A percentile compares a stretch with the other conserved stretches of the same genome.
These are phyloP conservation scores for Apis laboriosa DNA, from an alignment of 1,140 invertebrate genomes.

Conservation along the genomic window DNA sequence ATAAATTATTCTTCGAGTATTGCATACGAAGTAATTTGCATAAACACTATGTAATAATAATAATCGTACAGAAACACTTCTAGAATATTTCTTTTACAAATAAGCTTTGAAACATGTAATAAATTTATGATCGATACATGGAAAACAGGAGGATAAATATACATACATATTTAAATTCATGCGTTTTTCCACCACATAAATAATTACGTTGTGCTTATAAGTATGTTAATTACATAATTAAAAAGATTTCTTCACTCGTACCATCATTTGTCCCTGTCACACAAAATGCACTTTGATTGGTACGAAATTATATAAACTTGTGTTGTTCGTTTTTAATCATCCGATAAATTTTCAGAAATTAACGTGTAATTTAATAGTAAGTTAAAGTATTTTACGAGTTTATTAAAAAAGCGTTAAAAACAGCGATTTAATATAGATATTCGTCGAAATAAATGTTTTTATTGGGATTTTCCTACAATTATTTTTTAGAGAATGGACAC, in stretches of 20 bases:
- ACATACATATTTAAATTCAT: background rate
- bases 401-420: no score
- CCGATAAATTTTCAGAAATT: no score
- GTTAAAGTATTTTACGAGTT: no score
- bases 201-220: no score
- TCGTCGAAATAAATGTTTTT: background rate
- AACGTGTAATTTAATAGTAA: no score
- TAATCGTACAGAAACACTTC: background rate
- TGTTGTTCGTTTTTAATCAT: no score
- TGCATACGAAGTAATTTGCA: background rate
- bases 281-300: no score
- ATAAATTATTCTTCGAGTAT: background rate
- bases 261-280: no score
- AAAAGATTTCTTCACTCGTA: no score
- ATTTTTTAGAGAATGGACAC: background rate
- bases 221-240: no score
- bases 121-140: background rate
- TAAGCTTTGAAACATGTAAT: background rate
- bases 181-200: background rate
- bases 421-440: background rate
- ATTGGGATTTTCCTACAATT: constrained; percentile 1
- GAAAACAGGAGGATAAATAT: background rate
- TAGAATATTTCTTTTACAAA: background rate
- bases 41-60: background rate
- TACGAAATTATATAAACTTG: no score